phyloP scores from a whole-genome alignment of 2,888 invertebrate species.

The Entomobrya multifasciata region DNA sequence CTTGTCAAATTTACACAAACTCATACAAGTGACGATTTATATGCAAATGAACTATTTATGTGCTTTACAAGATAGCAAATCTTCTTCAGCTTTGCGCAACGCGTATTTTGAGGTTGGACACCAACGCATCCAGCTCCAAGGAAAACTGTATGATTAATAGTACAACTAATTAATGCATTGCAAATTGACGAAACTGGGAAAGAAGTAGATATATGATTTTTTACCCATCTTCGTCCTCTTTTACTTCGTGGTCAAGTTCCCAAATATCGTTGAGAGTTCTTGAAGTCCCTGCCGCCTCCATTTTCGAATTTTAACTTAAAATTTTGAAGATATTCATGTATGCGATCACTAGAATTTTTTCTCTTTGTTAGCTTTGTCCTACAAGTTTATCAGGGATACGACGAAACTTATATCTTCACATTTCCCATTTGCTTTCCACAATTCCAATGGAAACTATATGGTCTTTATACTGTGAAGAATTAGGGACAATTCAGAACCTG shows the following conservation, averaged over 20 bases:
- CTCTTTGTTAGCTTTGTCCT: no score
- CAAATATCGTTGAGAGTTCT: conserved; percentile 13
- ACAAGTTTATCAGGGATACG: no score
- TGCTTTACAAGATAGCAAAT: conserved; percentile 79
- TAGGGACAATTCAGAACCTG: no score
- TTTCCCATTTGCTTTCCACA: no score
- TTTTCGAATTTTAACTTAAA: neutral
- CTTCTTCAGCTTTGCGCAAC: conserved; percentile 80
- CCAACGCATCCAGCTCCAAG: conserved; percentile 80
- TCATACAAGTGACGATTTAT: neutral
- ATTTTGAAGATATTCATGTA: neutral
- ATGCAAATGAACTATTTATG: neutral
- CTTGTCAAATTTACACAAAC: neutral
- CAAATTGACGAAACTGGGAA: neutral
- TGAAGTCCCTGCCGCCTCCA: neutral
- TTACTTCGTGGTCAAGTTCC: neutral
- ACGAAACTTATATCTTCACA: no score
- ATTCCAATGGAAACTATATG: no score
- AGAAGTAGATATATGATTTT: neutral
- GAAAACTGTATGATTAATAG: conserved; percentile 21
- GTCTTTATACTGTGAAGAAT: no score
- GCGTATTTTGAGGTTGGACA: conserved; percentile 80
- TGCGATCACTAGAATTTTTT: no score
- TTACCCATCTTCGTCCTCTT: neutral
- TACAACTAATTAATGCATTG: neutral